These are phyloP conservation scores for Nomada flava DNA, from an alignment of 2,888 invertebrate genomes.

Conservation along the genomic window DNA sequence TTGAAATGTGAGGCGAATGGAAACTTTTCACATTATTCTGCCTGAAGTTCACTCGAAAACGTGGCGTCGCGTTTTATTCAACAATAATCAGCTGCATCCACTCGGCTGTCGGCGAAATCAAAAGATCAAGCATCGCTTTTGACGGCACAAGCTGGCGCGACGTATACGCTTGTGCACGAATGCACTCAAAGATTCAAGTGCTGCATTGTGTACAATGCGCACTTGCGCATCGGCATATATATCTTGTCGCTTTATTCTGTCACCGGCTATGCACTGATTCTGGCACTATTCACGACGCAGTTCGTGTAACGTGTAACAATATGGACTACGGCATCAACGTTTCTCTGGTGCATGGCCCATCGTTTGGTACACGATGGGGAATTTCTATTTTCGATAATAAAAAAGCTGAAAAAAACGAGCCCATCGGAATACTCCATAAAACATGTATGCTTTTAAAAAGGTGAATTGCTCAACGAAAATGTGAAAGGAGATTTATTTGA, in stretches of 20 bases:
- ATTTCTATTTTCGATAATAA: slow-evolving; percentile 34
- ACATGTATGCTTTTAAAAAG: background rate
- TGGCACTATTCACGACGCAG: slow-evolving; percentile 32
- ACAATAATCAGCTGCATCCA: slow-evolving; percentile 45
- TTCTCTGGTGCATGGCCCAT: background rate
- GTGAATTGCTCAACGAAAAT: background rate
- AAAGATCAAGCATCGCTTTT: slow-evolving; percentile 59
- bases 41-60: background rate
- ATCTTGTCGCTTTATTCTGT: slow-evolving; percentile 50
- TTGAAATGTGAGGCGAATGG: background rate
- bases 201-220: slow-evolving; percentile 56
- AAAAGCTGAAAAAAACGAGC: background rate
- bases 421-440: background rate
- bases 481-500: background rate
- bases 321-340: slow-evolving; percentile 39
- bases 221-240: slow-evolving; percentile 45
- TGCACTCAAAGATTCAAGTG: slow-evolving; percentile 62
- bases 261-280: slow-evolving; percentile 46
- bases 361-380: background rate
- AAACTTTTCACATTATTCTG: background rate
- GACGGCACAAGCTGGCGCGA: slow-evolving; percentile 38
- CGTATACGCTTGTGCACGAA: slow-evolving; percentile 44
- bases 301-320: slow-evolving; percentile 44
- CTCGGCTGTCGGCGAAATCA: slow-evolving; percentile 49
- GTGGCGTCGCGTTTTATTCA: slow-evolving; percentile 23